A percentile compares a stretch with the other conserved stretches of the same genome.
phyloP scores from a whole-genome alignment of 2,113 vertebrate species.

The Mustela nigripes region DNA sequence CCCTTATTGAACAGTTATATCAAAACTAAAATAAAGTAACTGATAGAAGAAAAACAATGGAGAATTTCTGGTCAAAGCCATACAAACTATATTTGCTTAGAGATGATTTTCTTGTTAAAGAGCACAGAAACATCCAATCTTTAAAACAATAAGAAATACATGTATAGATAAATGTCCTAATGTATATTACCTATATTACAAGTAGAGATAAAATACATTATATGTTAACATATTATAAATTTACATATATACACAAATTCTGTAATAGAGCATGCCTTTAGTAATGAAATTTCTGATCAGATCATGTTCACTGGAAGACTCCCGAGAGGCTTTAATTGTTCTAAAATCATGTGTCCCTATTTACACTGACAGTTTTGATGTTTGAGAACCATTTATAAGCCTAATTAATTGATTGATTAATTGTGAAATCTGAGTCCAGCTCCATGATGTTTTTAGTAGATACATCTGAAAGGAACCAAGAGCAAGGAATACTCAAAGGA shows the following conservation, averaged over 20 bases:
- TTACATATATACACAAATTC: not conserved
- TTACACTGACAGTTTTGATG: not conserved
- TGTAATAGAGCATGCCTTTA: not conserved
- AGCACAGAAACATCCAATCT: not conserved
- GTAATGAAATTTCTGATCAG: conserved; percentile 22
- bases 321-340: not conserved
- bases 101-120: conserved; percentile 43
- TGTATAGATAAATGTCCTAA: not conserved
- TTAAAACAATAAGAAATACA: not conserved
- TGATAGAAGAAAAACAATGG: not conserved
- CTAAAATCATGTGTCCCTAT: not conserved
- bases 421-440: not conserved
- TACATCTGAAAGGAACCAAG: not conserved
- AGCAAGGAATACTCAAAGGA: not conserved
- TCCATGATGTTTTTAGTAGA: not conserved
- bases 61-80: not conserved
- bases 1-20: conserved; percentile 14
- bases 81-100: not conserved
- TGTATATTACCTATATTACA: not conserved
- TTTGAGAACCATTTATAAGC: not conserved
- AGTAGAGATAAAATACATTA: not conserved
- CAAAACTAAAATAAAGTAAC: not conserved
- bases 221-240: not conserved
- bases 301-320: not conserved
- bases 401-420: not conserved